These are phyloP conservation scores for Drosophila biarmipes DNA, from an alignment of 1,140 invertebrate genomes.

Conservation along the genomic window DNA sequence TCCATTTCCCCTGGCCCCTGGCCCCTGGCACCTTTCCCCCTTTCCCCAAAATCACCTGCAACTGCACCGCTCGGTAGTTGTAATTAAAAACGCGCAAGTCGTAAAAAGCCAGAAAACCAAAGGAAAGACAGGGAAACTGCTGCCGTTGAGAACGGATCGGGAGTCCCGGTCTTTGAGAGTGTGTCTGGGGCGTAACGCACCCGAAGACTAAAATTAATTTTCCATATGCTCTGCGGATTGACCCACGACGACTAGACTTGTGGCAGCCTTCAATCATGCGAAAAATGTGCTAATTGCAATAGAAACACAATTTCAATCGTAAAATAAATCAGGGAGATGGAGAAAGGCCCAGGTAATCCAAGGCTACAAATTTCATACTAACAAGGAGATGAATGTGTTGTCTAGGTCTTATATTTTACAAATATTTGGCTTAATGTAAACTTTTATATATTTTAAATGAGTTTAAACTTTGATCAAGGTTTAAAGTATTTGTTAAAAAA, in stretches of 20 bases:
- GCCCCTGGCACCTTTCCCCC: background rate
- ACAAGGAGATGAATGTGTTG: background rate
- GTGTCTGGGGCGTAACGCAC: slow-evolving; percentile 71
- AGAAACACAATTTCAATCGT: slow-evolving; percentile 78
- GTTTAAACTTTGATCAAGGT: too few species aligned
- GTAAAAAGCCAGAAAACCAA: slow-evolving; percentile 68
- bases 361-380: background rate
- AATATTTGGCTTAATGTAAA: too few species aligned
- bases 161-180: slow-evolving; percentile 6
- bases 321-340: slow-evolving; percentile 33
- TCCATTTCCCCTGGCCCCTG: slow-evolving; percentile 16
- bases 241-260: slow-evolving; percentile 32
- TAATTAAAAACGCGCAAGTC: slow-evolving; percentile 80
- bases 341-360: background rate
- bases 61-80: slow-evolving; percentile 61
- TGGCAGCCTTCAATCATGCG: slow-evolving; percentile 70
- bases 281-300: slow-evolving; percentile 80
- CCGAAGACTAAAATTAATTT: slow-evolving; percentile 71
- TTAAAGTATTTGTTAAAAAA: too few species aligned
- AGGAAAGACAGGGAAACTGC: slow-evolving; percentile 54
- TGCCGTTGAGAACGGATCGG: slow-evolving; percentile 55
- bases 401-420: too few species aligned
- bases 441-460: too few species aligned
- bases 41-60: slow-evolving; percentile 1
- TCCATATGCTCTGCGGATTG: slow-evolving; percentile 54